Base-by-base conservation (phyloP, 2,113 vertebrate species). In the Haplotaxodon microlepis region DNA sequence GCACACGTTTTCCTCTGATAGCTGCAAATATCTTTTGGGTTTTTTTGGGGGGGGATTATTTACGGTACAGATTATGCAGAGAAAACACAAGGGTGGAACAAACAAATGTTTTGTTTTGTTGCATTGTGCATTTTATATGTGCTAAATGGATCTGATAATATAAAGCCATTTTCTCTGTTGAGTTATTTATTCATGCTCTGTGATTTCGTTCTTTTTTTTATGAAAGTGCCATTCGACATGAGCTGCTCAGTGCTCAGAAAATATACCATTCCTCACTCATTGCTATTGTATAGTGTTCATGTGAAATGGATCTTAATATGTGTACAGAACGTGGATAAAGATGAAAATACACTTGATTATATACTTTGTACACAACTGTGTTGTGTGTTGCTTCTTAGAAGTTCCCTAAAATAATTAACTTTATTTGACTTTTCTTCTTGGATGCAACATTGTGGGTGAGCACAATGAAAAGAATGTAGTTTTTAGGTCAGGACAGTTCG, bases 341-440 rank as follows among this genome's bases (percentile, higher is more conserved):
- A 96, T 96, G 96, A 96, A 96, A 97, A 97, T 97, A 97, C 97
- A 97, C 95, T 97, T 97, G 97, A 96, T 97, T 97, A 96, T 97
- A 97, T 97, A 97, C 96, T 97, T 97, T 96, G 96, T 97, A 97
- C 91, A 95, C 92, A 93, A 89, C 84, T 85, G 93, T 94, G 93
- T 96, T 85, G 89, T 93, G 92, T 93, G 87, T 88, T 91, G 93
- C 61, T 94, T 94, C 85, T 84, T 90, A 47, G 40, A 82, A 31
- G 40, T 40, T 82, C 12, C 81, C 45, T 63, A 83, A 42, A n/a
- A 51, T 50, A 86, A 83, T 36, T 9, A 5, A 5, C 13, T 45
- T 71, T 69, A 19, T 57, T 56, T 31, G 24, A 8, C 6, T 53
- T 76, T 56, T 50, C 40, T 24, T 61, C 17, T 40, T 40, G 40